phyloP scores from a whole-genome alignment of 37 sponge, comb jelly and placozoan genomes.

The Beroe ovata region DNA sequence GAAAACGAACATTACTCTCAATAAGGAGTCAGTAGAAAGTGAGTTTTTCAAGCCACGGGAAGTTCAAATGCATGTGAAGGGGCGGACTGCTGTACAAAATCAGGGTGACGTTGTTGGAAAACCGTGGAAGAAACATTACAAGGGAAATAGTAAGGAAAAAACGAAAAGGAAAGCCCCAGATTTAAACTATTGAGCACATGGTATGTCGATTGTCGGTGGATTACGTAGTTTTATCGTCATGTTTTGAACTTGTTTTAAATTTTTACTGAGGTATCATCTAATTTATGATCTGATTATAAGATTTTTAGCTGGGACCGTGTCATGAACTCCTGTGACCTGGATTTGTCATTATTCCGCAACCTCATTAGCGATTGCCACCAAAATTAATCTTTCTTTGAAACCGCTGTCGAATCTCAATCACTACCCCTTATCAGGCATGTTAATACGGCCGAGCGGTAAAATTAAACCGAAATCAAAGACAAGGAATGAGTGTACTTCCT shows the following conservation, averaged over 20 bases:
- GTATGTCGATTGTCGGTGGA: too few relatives aligned
- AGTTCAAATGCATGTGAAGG: constrained; percentile 23
- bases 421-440: constrained; percentile 1
- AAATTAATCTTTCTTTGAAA: too few relatives aligned
- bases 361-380: too few relatives aligned
- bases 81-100: not conserved
- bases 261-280: too few relatives aligned
- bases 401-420: not conserved
- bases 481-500: not conserved
- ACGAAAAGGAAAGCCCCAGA: constrained; percentile 67
- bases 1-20: constrained; percentile 31
- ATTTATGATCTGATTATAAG: too few relatives aligned
- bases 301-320: too few relatives aligned
- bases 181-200: constrained; percentile 39
- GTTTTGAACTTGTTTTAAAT: too few relatives aligned
- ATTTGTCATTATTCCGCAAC: too few relatives aligned
- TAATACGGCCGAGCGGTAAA: not conserved
- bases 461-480: constrained; percentile 33
- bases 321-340: too few relatives aligned
- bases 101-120: constrained; percentile 67
- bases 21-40: constrained; percentile 14
- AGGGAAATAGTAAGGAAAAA: constrained; percentile 84
- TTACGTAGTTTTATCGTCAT: not conserved
- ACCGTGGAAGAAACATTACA: constrained; percentile 92
- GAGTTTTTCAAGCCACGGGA: constrained; percentile 55